A percentile compares a stretch with the other conserved stretches of the same genome.
These are phyloP conservation scores for Cotesia vestalis DNA, from an alignment of 1,140 invertebrate species.

Conservation along the genomic window DNA sequence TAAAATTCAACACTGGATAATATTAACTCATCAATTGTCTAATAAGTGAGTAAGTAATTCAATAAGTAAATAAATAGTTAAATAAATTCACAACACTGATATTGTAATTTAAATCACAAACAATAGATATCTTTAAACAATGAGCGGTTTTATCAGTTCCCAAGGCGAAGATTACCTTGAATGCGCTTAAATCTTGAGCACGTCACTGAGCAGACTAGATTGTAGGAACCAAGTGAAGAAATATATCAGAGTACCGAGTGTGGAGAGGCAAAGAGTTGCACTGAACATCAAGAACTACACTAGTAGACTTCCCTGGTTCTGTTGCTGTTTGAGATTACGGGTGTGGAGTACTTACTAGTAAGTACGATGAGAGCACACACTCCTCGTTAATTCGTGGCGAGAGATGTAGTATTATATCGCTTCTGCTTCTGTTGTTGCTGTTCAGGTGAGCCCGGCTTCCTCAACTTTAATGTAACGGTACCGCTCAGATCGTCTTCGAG, in stretches of 20 bases:
- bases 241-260: background rate
- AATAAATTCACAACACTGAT: background rate
- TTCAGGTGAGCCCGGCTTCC: conserved; percentile 43
- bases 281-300: background rate
- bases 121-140: background rate
- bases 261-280: conserved; percentile 2
- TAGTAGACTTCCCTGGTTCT: background rate
- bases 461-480: conserved; percentile 53
- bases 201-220: conserved; percentile 32
- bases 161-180: conserved; percentile 3
- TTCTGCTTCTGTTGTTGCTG: conserved; percentile 41
- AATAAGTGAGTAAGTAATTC: background rate
- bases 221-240: background rate
- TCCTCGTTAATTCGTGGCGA: background rate
- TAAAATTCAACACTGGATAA: background rate
- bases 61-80: background rate
- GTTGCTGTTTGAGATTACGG: background rate
- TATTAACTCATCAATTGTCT: background rate
- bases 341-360: background rate
- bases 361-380: no score
- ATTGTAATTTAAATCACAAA: background rate
- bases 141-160: background rate
- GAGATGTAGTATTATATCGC: background rate
- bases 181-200: conserved; percentile 32
- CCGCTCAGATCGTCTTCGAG: conserved; percentile 49